Conservation (phyloP, 2,888 invertebrate species). For the Pseudococcus viburni region DNA sequence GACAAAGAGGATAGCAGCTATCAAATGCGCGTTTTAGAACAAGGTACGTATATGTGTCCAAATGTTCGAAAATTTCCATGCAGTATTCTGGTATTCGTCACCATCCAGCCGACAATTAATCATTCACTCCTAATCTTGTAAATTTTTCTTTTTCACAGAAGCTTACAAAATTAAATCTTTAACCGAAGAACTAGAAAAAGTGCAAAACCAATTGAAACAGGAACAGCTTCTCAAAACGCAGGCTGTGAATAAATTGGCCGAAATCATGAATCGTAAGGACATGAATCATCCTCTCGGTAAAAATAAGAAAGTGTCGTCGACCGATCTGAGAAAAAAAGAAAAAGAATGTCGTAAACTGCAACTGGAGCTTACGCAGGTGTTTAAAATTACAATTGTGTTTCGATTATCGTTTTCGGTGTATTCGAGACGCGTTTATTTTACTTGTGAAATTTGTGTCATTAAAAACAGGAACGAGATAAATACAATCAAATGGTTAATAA, state of each 20-base stretch:
- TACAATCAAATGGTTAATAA: constrained; percentile 89
- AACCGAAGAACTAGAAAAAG: constrained; percentile 83
- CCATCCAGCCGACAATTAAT: not conserved
- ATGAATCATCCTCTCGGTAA: constrained; percentile 80
- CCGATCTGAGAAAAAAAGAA: constrained; percentile 89
- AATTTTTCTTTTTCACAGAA: constrained; percentile 12
- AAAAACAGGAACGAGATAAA: constrained; percentile 86
- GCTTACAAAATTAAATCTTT: constrained; percentile 66
- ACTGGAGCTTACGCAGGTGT: constrained; percentile 87
- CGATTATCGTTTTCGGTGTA: too few species aligned
- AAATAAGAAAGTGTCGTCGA: constrained; percentile 85
- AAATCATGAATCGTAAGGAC: constrained; percentile 95
- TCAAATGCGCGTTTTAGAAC: constrained; percentile 84
- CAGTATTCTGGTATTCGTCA: too few species aligned
- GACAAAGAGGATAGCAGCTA: constrained; percentile 88
- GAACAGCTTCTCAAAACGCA: constrained; percentile 91
- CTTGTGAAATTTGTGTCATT: too few species aligned
- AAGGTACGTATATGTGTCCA: constrained; percentile 73
- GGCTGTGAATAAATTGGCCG: constrained; percentile 97
- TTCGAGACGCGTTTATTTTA: not conserved
- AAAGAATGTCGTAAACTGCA: constrained; percentile 95
- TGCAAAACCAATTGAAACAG: constrained; percentile 86
- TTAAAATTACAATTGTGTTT: not conserved
- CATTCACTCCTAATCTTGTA: too few species aligned
- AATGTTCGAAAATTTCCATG: not conserved